Evolutionary conservation across 2,888 invertebrate genomes (phyloP).

Genomic region (Heliconius cydno): DNA sequence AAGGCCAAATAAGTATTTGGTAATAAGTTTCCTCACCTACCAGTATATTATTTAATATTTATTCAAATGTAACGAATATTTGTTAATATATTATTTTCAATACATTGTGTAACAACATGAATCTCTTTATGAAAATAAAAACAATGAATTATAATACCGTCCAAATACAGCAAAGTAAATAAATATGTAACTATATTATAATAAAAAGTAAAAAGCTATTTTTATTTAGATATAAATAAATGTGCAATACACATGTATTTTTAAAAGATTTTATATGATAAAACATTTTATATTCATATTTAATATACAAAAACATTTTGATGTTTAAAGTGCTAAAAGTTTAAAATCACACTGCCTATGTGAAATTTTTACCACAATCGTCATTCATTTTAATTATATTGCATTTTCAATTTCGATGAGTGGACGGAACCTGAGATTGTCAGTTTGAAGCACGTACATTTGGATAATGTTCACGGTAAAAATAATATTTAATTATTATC

Average conservation of each 20-base stretch:
- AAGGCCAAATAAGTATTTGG: neutral
- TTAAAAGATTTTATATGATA: neutral
- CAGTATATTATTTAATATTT: neutral
- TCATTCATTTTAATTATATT: conserved; percentile 44
- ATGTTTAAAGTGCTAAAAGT: conserved; percentile 15
- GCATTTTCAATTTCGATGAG: conserved; percentile 40
- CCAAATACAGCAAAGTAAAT: neutral
- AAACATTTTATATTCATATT: neutral
- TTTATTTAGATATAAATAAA: neutral
- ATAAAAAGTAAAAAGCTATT: neutral
- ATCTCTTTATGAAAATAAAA: neutral
- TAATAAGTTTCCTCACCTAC: neutral
- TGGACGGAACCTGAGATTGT: conserved; percentile 36
- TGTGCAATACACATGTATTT: neutral
- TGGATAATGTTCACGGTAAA: neutral
- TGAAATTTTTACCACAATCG: conserved; percentile 35
- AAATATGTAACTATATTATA: neutral
- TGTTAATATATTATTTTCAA: neutral
- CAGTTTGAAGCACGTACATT: conserved; percentile 25
- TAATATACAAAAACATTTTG: conserved; percentile 5
- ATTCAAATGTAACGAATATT: neutral
- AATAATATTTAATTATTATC: neutral
- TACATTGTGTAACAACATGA: neutral
- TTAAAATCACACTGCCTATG: conserved; percentile 26
- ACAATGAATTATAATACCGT: neutral